Percentiles rank a stretch among this genome's conserved stretches.
Evolutionary conservation across 2,113 vertebrate species (phyloP).

Genomic region (Pygoscelis antarcticus): DNA sequence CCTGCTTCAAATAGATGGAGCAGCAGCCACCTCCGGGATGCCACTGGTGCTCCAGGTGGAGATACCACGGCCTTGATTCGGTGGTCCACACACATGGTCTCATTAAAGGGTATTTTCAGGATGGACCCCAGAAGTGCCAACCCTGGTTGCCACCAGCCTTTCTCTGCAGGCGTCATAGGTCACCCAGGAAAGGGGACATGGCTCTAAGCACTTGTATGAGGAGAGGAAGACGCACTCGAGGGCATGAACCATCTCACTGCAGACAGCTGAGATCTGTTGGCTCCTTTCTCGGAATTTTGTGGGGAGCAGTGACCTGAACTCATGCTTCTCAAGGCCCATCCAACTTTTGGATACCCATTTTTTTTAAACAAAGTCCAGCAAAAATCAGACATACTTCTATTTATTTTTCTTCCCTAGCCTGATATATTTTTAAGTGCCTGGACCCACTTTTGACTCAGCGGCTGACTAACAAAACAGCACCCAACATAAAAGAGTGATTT

Average conservation of each 20-base stretch:
- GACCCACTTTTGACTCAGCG: not conserved
- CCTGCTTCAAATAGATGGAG: not conserved
- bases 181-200: not conserved
- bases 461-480: not conserved
- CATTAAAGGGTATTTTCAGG: not conserved
- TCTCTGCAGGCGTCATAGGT: not conserved
- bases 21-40: not conserved
- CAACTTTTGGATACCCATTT: not conserved
- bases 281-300: not conserved
- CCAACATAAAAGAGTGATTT: not conserved
- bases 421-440: not conserved
- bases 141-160: not conserved
- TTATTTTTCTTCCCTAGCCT: not conserved
- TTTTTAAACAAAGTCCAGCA: not conserved
- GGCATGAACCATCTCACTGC: not conserved
- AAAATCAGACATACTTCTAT: not conserved
- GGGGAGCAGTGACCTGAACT: not conserved
- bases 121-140: not conserved
- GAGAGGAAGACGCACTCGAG: accelerated
- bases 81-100: accelerated
- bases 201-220: not conserved
- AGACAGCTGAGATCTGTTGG: not conserved
- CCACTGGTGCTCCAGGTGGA: not conserved
- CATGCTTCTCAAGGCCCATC: not conserved
- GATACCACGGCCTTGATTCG: not conserved